Conservation (phyloP, 2,888 invertebrate species). For the Chromoteleia sp. region DNA sequence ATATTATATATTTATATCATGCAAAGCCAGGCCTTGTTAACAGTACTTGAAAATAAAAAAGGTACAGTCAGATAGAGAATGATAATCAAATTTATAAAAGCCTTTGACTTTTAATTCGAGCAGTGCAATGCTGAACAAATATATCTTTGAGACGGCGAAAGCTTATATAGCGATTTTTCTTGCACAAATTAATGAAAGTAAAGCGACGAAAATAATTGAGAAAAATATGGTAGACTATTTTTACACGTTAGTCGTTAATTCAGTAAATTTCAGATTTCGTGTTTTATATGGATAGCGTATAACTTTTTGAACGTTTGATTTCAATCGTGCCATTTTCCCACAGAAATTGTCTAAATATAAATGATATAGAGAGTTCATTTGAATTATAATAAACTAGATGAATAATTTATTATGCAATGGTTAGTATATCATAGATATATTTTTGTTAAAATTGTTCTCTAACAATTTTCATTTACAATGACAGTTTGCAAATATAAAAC, state of each 20-base stretch:
- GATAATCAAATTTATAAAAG: conserved; percentile 53
- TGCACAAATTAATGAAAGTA: conserved; percentile 59
- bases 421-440: no score
- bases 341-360: background rate
- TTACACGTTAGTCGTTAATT: conserved; percentile 73
- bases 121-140: conserved; percentile 18
- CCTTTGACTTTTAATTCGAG: conserved; percentile 39
- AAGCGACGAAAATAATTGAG: conserved; percentile 19
- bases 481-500: no score
- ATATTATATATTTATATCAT: conserved; percentile 41
- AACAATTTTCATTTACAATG: no score
- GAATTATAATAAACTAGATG: no score
- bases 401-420: no score
- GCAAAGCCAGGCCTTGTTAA: conserved; percentile 48
- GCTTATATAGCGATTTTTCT: conserved; percentile 27
- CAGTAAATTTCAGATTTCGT: conserved; percentile 15
- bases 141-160: conserved; percentile 24
- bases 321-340: background rate
- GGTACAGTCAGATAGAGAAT: conserved; percentile 3
- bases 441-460: no score
- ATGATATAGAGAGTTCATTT: no score
- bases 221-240: conserved; percentile 59
- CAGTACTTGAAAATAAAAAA: conserved; percentile 18
- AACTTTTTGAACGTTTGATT: conserved; percentile 1
- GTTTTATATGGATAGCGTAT: conserved; percentile 39